These are phyloP conservation scores for Montipora efflorescens DNA, from an alignment of 64 coral and sea anemone genomes.

Conservation along the genomic window DNA sequence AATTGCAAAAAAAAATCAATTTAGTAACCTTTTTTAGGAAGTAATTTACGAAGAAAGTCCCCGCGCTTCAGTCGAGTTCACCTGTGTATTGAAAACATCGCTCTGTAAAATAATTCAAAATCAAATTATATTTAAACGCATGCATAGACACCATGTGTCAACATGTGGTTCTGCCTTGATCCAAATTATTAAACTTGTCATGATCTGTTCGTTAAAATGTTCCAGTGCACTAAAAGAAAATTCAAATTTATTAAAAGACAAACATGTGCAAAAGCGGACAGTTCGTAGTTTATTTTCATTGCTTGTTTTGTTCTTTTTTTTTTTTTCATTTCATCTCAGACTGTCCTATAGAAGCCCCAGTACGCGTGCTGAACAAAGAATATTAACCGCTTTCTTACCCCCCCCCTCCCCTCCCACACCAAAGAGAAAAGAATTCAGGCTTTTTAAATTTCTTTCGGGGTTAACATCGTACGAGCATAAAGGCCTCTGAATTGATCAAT, in stretches of 20 bases:
- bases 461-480: no score
- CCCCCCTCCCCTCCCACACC: no score
- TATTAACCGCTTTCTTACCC: no score
- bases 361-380: no score
- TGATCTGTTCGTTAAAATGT: not conserved
- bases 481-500: no score
- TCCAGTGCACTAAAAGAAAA: not conserved
- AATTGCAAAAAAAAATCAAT: not conserved
- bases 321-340: no score
- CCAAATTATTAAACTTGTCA: not conserved
- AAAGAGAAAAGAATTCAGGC: no score
- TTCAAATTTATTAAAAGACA: not conserved
- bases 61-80: not conserved
- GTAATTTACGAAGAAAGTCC: not conserved
- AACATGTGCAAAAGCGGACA: not conserved
- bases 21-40: no score
- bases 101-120: not conserved
- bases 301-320: not conserved
- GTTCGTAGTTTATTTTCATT: not conserved
- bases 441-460: no score
- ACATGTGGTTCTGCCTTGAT: not conserved
- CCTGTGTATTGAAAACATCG: not conserved
- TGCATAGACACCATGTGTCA: not conserved
- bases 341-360: no score
- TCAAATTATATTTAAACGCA: not conserved